These are phyloP conservation scores for Lamellibrachia columna DNA, from an alignment of 2,888 invertebrate genomes.

Conservation along the genomic window DNA sequence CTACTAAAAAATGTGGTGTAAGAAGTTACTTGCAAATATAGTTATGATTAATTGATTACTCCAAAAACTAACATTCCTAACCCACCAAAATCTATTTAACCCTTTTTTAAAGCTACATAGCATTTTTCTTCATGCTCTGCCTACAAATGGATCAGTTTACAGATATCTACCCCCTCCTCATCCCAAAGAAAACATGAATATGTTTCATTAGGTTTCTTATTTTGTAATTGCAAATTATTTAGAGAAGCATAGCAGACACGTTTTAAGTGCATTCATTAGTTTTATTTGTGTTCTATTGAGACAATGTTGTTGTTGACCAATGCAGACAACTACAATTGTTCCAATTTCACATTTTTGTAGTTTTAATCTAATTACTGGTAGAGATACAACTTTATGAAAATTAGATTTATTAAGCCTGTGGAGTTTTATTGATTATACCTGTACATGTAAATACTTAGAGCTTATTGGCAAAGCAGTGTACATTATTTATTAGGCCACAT, in stretches of 20 bases:
- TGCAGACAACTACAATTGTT: conserved; percentile 5
- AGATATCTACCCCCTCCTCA: no score
- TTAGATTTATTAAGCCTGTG: neutral
- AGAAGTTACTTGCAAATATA: neutral
- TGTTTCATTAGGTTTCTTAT: neutral
- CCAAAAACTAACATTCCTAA: neutral
- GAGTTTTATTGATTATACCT: neutral
- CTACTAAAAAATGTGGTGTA: neutral
- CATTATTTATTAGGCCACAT: neutral
- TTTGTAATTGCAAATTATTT: neutral
- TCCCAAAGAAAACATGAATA: no score
- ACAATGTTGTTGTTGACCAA: neutral
- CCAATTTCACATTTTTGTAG: neutral
- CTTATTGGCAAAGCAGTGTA: neutral
- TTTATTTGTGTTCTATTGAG: neutral
- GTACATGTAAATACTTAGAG: neutral
- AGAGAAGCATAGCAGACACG: neutral
- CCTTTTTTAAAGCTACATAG: neutral
- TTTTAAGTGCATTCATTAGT: neutral
- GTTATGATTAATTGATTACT: neutral
- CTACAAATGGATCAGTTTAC: neutral
- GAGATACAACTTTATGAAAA: neutral
- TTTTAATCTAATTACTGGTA: neutral
- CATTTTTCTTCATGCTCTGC: neutral
- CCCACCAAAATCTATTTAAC: neutral